phyloP scores from a whole-genome alignment of 2,888 invertebrate species.

The Neria commutata region DNA sequence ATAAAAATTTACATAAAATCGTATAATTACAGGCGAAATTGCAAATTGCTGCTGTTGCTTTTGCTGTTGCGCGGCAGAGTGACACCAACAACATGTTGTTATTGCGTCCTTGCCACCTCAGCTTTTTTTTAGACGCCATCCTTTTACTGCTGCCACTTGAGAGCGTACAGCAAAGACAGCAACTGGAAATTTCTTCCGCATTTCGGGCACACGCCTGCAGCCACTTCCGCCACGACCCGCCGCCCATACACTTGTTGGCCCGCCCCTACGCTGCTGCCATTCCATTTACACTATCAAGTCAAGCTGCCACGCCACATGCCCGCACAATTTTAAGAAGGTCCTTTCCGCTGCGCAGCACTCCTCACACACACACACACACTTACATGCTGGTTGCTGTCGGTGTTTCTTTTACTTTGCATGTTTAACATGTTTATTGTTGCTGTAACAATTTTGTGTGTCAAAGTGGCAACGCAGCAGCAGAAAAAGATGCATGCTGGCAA shows the following conservation, averaged over 20 bases:
- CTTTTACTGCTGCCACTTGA: too few species aligned
- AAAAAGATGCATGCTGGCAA: neutral
- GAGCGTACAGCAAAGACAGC: neutral
- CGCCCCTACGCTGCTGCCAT: too few species aligned
- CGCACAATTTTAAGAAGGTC: too few species aligned
- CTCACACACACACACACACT: too few species aligned
- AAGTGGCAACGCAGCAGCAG: neutral
- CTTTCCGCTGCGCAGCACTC: too few species aligned
- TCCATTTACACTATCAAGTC: too few species aligned
- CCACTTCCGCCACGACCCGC: too few species aligned
- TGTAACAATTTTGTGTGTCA: neutral
- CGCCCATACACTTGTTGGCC: too few species aligned
- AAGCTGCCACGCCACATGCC: too few species aligned
- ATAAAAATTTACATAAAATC: neutral
- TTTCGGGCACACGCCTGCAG: neutral
- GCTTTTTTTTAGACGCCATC: too few species aligned
- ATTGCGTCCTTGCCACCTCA: too few species aligned
- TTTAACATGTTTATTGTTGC: constrained; percentile 3
- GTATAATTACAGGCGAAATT: constrained; percentile 1
- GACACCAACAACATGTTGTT: constrained; percentile 2
- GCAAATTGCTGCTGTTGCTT: neutral
- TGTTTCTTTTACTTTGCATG: neutral
- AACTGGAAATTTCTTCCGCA: neutral
- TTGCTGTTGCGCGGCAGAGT: neutral
- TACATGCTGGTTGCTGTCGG: too few species aligned